These are phyloP conservation scores for Barbus barbus DNA, from an alignment of 2,113 vertebrate species.

Conservation along the genomic window DNA sequence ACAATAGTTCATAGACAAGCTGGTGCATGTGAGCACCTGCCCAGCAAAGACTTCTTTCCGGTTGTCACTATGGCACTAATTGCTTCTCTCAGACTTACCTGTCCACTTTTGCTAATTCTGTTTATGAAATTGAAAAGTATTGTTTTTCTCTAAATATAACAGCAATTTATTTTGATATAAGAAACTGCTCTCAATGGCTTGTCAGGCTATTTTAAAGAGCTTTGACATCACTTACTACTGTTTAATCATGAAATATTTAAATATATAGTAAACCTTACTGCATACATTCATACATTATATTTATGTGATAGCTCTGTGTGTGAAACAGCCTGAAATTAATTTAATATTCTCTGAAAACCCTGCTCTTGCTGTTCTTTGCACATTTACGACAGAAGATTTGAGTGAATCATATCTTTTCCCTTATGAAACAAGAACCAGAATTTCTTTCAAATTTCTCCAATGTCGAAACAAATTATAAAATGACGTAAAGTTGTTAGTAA, in stretches of 20 bases:
- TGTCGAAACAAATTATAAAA: background rate
- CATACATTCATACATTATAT: background rate
- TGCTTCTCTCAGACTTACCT: background rate
- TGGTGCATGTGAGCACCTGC: conserved; percentile 38
- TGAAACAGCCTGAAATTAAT: background rate
- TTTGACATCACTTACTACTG: background rate
- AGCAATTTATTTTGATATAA: no score
- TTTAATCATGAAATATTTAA: background rate
- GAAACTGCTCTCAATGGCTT: background rate
- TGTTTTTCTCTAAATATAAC: background rate
- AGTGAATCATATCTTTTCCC: background rate
- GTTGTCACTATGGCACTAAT: conserved; percentile 7
- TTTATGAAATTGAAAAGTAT: background rate
- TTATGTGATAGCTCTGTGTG: background rate
- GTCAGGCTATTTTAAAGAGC: background rate
- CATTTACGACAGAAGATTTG: background rate
- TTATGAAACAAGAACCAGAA: background rate
- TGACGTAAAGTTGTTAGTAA: background rate
- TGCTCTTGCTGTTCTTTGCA: background rate
- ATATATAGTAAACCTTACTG: background rate
- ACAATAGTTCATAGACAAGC: background rate
- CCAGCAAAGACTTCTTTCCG: background rate
- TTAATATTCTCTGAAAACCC: background rate
- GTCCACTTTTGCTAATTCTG: background rate
- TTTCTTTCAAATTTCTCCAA: background rate